Base-by-base conservation (phyloP, 2,797 vertebrate genomes). In the Harpagifer antarcticus region DNA sequence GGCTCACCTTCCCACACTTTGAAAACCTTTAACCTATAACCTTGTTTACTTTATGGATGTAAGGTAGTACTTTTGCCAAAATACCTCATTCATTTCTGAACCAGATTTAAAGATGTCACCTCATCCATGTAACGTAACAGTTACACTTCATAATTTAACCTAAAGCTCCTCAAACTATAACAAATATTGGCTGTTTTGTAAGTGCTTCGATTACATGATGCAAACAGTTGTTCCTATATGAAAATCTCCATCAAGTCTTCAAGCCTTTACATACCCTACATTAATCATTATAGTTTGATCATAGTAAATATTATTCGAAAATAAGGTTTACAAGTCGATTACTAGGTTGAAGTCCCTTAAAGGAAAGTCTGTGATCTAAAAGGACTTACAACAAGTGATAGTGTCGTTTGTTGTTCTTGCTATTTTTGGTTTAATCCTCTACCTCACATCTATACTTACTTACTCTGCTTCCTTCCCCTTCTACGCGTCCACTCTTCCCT, bases 401-500 rank as follows among this genome's bases (percentile, higher is more conserved):
- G 67, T 65, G 62, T 54, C 48, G 43, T 63, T 62, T 64, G 40
- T 50, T 47, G 47, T 33, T 63, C 17, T 12, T 67, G 57, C 42
- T 58, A 61, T 48, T 64, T 27, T 17, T 50, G 19, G 54, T 52
- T 75, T 67, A 27, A 63, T 60, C n/a, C 13, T 73, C 5, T 27
- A 48, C 5, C 11, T 76, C 43, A 45, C 33, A 57, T 48, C 42
- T 81, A 68, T 88, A 68, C 79, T 86, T 66, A 75, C 56, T 61
- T 61, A 72, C 42, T 72, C 61, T 50, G 66, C 55, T 76, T 79
- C 69, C 68, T 71, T 69, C 20, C 48, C 73, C 55, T 53, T 54
- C 74, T 66, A 64, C 23, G 3, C 20, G 0, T 83, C 40, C 63
- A 74, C 49, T 56, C 49, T 70, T 52, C 19, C 57, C 54, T 72